phyloP scores from a whole-genome alignment of 92 coral and sea anemone species.

The Epizoanthus ramosus region DNA sequence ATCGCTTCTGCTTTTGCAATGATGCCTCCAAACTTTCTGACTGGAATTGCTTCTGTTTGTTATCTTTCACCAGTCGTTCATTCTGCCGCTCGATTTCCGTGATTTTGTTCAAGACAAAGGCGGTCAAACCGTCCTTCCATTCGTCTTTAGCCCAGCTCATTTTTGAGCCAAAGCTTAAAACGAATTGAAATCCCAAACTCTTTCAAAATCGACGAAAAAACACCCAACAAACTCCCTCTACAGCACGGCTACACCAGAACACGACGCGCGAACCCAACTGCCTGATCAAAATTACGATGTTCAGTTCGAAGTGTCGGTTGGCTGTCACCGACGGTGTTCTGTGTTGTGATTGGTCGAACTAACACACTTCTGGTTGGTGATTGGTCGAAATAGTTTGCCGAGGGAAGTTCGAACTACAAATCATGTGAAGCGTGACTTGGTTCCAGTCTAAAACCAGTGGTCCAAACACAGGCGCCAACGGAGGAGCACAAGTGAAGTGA shows the following conservation, averaged over 20 bases:
- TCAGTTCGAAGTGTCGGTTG: slow-evolving; percentile 13
- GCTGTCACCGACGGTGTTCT: slow-evolving; percentile 10
- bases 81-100: slow-evolving; percentile 76
- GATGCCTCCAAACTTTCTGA: slow-evolving; percentile 82
- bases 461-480: too few relatives aligned
- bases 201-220: not conserved
- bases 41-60: slow-evolving; percentile 87
- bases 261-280: slow-evolving; percentile 9
- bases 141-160: slow-evolving; percentile 99
- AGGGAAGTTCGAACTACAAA: slow-evolving; percentile 48
- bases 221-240: not conserved
- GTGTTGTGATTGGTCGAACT: slow-evolving; percentile 3
- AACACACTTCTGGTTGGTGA: not conserved
- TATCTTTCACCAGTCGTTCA: slow-evolving; percentile 82
- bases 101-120: slow-evolving; percentile 72
- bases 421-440: not conserved
- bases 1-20: slow-evolving; percentile 77
- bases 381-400: slow-evolving; percentile 21
- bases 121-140: slow-evolving; percentile 86
- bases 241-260: too few relatives aligned
- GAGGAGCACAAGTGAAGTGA: too few relatives aligned
- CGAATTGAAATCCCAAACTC: not conserved
- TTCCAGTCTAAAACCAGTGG: not conserved
- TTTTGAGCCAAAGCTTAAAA: slow-evolving; percentile 30
- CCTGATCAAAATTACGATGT: slow-evolving; percentile 23